Evolutionary conservation across 1,140 invertebrate species (phyloP), one percentile per base, ranked within the genome.

Genomic region (Formica exsecta): DNA sequence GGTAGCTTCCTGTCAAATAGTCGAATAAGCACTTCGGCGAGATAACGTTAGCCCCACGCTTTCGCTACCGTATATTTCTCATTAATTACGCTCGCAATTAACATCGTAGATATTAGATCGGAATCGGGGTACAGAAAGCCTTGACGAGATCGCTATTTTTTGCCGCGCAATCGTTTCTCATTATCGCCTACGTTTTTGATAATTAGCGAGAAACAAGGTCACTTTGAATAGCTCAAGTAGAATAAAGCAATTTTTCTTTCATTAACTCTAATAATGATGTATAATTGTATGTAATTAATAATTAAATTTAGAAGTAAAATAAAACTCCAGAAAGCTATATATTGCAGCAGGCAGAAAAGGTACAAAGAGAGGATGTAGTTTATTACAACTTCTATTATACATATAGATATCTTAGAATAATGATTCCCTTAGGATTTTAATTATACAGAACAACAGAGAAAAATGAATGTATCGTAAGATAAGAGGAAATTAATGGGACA

Each of bases 161-260:
- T 61, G 9, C 36, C 6, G 11, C 51, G 36, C 36, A 41, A 70
- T 73, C 6, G 16, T 22, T 19, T 3, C 0, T 19, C 38, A 22
- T 51, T 54, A 29, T 51, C 41, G 32, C 22, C 19, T 71, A 61
- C 38, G 38, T 59, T 64, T 57, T 19, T 38, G 83, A 38, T 41
- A 77, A 88, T 89, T 81, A 80, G 32, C 81, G 36, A 66, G 36
- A 22, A 87, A 75, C 68, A 66, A 32, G 80, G 64, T 22, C 19
- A 51, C 44, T 59, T 38, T 38, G 41, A 81, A 62, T 29, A 29
- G 25, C 1, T 54, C 25, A 16, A 22, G 3, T n/a, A 59, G 44
- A n/a, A 9, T 6, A 4, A 29, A 6, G 13, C 29, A 44, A 73
- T 25, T 59, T 62, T 32, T 62, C 44, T 11, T 11, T 3, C 22